Evolutionary conservation across 2,797 vertebrate species (phyloP).

Genomic region (Allobates femoralis): DNA sequence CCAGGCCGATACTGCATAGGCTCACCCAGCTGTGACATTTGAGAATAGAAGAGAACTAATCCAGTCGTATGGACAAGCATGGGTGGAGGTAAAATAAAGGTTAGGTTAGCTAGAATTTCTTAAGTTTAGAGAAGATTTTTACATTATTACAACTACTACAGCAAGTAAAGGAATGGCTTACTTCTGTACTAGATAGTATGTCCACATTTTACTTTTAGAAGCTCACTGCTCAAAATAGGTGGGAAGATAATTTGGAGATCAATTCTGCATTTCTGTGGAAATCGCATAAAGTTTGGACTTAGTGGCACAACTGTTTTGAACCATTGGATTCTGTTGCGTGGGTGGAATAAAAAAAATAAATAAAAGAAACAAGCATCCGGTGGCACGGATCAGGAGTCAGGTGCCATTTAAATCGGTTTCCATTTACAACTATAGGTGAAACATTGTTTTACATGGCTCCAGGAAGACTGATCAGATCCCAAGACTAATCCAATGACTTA

Average conservation of each 20-base stretch:
- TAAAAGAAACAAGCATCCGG: too few species aligned
- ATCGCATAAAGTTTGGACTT: too few species aligned
- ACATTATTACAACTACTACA: not conserved
- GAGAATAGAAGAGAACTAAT: slow-evolving; percentile 1
- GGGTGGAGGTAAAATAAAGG: not conserved
- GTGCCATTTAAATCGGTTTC: too few species aligned
- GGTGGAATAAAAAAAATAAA: too few species aligned
- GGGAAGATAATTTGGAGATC: too few species aligned
- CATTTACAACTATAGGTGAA: too few species aligned
- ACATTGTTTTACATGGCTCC: slow-evolving; percentile 9
- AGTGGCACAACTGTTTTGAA: too few species aligned
- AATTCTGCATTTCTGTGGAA: too few species aligned
- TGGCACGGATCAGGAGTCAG: too few species aligned
- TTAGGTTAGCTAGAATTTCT: not conserved
- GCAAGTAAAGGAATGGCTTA: not conserved
- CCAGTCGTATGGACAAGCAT: not conserved
- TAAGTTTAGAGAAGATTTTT: not conserved
- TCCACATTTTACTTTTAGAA: not conserved
- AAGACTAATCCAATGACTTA: not conserved
- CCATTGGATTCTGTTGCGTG: too few species aligned
- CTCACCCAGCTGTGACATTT: slow-evolving; percentile 26
- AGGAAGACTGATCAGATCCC: slow-evolving; percentile 1
- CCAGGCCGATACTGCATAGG: not conserved
- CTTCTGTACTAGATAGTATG: not conserved
- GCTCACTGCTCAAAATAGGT: not conserved